These are phyloP conservation scores for Heliconius melpomene DNA, from an alignment of 1,140 invertebrate species.

Conservation along the genomic window DNA sequence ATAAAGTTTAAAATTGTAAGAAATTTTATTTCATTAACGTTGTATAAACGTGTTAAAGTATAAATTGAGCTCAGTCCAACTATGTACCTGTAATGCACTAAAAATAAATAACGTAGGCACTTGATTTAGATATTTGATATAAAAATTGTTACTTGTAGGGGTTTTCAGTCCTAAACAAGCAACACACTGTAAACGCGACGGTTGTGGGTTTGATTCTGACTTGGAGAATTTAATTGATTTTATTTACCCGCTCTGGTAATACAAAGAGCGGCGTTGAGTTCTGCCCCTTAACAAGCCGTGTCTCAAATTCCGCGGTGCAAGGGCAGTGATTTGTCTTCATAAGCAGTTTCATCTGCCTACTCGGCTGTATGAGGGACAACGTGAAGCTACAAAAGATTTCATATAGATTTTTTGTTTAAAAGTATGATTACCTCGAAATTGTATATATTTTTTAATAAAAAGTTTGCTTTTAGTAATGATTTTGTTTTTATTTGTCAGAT, in stretches of 20 bases:
- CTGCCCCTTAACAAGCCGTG: not conserved
- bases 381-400: not conserved
- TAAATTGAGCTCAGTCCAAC: constrained; percentile 36
- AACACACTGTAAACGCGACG: not conserved
- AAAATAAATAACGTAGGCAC: constrained; percentile 30
- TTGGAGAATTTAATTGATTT: not conserved
- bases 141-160: not conserved
- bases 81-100: constrained; percentile 28
- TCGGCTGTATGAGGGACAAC: not conserved
- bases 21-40: constrained; percentile 16
- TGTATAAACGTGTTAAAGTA: constrained; percentile 42
- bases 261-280: not conserved
- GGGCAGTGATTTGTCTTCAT: not conserved
- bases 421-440: too few species aligned
- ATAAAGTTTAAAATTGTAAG: constrained; percentile 2
- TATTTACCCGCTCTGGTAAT: not conserved
- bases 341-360: not conserved
- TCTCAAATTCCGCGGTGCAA: not conserved
- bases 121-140: not conserved
- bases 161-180: too few species aligned
- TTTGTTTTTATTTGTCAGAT: too few species aligned
- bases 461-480: too few species aligned
- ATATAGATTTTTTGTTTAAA: not conserved
- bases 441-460: too few species aligned
- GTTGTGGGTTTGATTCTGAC: not conserved